Base-by-base conservation (phyloP, 2,113 vertebrate species). In the Diadophis punctatus region DNA sequence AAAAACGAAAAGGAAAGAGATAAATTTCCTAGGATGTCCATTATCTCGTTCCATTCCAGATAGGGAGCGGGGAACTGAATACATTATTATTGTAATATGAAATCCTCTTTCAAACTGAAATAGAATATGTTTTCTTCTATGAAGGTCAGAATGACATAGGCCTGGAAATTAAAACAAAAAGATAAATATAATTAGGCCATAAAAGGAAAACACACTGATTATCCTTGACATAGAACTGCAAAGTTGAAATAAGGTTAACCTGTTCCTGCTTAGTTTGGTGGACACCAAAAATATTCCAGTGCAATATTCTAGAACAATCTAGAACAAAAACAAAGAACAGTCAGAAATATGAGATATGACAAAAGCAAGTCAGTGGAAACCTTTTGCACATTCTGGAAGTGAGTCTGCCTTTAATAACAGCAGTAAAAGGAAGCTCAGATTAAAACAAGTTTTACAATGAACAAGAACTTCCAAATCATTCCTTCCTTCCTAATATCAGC, bases 1-100 rank as follows among this genome's bases (percentile, higher is more conserved):
- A 51, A 97, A 96, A 92, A 98, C 68, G 89, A 98, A 98, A 91
- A 98, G 96, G 90, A 96, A 96, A 96, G 98, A 98, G 68, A 97
- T 96, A 87, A 97, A 92, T 93, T 95, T 98, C 93, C 93, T 96
- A 93, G 95, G 90, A 0, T 93, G 96, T 89, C 95, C 91, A 87
- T 95, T 93, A 88, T 53, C 94, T 95, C 58, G 94, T 94, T 93
- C 95, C 58, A n/a, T 84, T 8, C 94, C 96, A 58, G 93, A 90
- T 12, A 93, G 94, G 48, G 95, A 89, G 88, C 93, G 90, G 56
- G 94, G 95, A 68, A 93, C 56, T 1, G 98, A 96, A 96, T 97
- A 97, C 97, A 98, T 98, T 94, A 93, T 85, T 93, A n/a, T 58
- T 88, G 16, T 18, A 53, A 53, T 58, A 55, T 90, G 30, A 90